Base-by-base conservation (phyloP, 2,888 invertebrate species). In the Idaea biselata region DNA sequence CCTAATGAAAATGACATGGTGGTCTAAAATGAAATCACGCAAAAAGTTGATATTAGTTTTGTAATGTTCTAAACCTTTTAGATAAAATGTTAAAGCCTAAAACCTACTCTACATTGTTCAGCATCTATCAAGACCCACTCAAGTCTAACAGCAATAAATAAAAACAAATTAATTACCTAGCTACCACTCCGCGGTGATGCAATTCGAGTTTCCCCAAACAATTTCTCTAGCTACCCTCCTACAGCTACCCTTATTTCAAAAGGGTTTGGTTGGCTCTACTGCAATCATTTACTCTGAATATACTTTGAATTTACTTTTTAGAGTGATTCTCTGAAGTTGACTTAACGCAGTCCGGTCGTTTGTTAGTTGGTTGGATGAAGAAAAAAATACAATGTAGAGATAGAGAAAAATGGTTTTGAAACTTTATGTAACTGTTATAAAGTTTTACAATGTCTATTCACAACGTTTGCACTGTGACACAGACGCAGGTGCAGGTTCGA, bases 121-220 rank as follows among this genome's bases (percentile, higher is more conserved):
- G 11, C 44, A 44, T 44, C 44, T 14, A 44, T 44, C 44, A 44
- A 44, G 44, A 44, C 14, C 44, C 56, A 56, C 56, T 56, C 18
- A 16, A 25, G 56, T 53, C 17, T 17, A 16, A 56, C 58, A 54
- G 60, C 59, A 58, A 59, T 56, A 58, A 66, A 66, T 63, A 61
- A 60, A 58, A 59, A 58, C 31, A 18, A 61, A 66, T 63, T 63
- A 66, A 66, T 66, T 63, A 62, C 60, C 44, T 63, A 62, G 58
- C 44, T 33, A 14, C 58, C 33, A 60, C 60, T 56, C 18, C 60
- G 17, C 56, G 17, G 18, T 56, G 56, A 56, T 56, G 56, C 60
- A 60, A 59, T 62, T 60, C 62, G 62, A 66, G 63, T 32, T 63
- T 60, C 25, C 44, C 44, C 18, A 55, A 65, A 65, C 63, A 65